A percentile compares a stretch with the other conserved stretches of the same genome.
Conservation (phyloP, 2,888 invertebrate species). For the Lydus trimaculatus region DNA sequence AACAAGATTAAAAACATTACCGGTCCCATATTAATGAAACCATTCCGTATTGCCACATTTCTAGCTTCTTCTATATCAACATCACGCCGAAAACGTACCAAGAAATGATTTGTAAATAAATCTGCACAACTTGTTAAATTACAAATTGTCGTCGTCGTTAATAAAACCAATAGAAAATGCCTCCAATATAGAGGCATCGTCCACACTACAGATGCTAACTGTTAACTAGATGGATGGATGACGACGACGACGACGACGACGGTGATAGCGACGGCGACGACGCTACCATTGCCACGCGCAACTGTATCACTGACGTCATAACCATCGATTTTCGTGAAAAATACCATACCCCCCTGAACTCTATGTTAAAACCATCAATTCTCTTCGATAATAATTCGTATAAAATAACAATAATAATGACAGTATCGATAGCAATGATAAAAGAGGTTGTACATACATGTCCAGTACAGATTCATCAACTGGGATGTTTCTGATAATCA, state of each 20-base stretch:
- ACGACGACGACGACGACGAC: slow-evolving; percentile 27
- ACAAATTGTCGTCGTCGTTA: slow-evolving; percentile 44
- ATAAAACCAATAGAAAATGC: slow-evolving; percentile 43
- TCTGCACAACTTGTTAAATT: slow-evolving; percentile 59
- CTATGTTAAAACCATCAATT: neutral
- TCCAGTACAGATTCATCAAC: neutral
- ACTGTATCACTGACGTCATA: slow-evolving; percentile 47
- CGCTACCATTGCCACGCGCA: slow-evolving; percentile 38
- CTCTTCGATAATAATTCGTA: neutral
- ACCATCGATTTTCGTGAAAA: slow-evolving; percentile 45
- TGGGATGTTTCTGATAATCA: too few relatives aligned
- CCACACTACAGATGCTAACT: slow-evolving; percentile 30
- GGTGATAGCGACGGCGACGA: neutral
- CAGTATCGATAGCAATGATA: slow-evolving; percentile 20
- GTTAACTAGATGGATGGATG: slow-evolving; percentile 30
- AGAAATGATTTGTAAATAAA: slow-evolving; percentile 95
- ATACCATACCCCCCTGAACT: neutral
- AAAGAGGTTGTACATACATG: neutral
- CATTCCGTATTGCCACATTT: slow-evolving; percentile 84
- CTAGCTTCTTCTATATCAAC: slow-evolving; percentile 80
- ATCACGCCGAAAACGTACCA: slow-evolving; percentile 85
- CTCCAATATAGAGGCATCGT: slow-evolving; percentile 58
- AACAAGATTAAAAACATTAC: slow-evolving; percentile 68
- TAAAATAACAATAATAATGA: neutral
- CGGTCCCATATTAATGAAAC: slow-evolving; percentile 93